Evolutionary conservation across 2,888 invertebrate species (phyloP).

Genomic region (Saturnia japonica): DNA sequence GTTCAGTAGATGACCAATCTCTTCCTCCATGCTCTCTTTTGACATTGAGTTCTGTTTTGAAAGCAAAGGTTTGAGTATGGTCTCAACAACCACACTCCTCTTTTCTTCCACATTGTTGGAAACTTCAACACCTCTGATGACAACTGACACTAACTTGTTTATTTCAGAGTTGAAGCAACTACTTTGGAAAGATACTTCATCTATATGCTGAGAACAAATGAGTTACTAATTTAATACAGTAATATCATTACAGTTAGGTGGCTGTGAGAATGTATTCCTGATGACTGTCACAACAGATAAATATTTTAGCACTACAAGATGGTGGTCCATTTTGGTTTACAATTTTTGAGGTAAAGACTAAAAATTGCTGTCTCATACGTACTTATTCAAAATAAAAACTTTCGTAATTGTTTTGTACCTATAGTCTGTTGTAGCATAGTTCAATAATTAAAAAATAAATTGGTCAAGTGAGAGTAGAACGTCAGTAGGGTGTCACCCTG

Average conservation of each 20-base stretch:
- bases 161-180: conserved; percentile 94
- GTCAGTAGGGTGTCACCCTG: no score
- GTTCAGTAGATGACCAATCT: conserved; percentile 39
- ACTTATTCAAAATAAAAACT: no score
- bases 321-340: no score
- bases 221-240: conserved; percentile 11
- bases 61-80: conserved; percentile 73
- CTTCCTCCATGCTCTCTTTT: conserved; percentile 41
- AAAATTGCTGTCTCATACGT: no score
- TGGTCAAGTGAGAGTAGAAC: no score
- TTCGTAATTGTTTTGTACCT: no score
- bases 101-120: conserved; percentile 87
- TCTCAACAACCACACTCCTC: conserved; percentile 69
- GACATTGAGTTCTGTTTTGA: conserved; percentile 71
- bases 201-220: conserved; percentile 86
- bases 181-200: conserved; percentile 92
- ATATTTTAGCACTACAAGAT: no score
- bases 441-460: no score
- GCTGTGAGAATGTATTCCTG: no score
- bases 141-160: conserved; percentile 90
- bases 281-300: no score
- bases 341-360: no score
- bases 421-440: no score
- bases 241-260: not conserved
- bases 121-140: conserved; percentile 90